Base-by-base conservation (phyloP, 2,113 vertebrate genomes). In the Menidia beryllina region DNA sequence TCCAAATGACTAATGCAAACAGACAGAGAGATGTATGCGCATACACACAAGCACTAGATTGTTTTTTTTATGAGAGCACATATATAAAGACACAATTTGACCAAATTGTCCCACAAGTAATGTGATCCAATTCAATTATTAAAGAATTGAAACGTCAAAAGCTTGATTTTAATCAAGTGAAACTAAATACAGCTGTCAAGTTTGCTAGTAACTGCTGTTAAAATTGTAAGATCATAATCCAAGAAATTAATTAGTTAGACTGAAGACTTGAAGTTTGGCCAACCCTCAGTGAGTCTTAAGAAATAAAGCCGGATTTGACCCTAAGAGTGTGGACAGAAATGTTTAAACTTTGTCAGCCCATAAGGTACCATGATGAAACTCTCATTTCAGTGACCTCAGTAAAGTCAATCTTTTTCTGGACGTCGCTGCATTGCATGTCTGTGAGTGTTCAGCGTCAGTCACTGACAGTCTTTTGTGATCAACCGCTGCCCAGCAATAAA, bases 1-100 rank as follows among this genome's bases (percentile, higher is more conserved):
- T 81, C 62, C 24, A 47, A 72, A 73, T 69, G 8, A 71, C 77
- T 84, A 82, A 86, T 86, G 53, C 72, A 81, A 88, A 72, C 69
- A 81, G 83, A 82, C 71, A 75, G 23, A 50, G 23, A 81, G 36
- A 71, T 12, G 53, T 15, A 24, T 60, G 64, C 34, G 27, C 62
- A 56, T 5, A 43, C 63, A 61, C 70, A 50, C 53, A 70, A 11
- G 34, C 64, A 72, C 50, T 10, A 8, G 39, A 11, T 9, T 30
- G 24, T 53, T 4, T 25, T n/a, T 43, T 58, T 59, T 63, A 69
- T 68, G 38, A 69, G 63, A 73, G 59, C 53, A 65, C 58, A 58
- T 70, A 63, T 38, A 72, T 72, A 76, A 64, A 82, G 53, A 69
- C 47, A 67, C 49, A 38, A 56, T 72, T 45, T 24, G 47, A 41